Percentiles rank a stretch among this genome's conserved stretches.
phyloP scores from a whole-genome alignment of 2,113 vertebrate genomes.

The Ictalurus punctatus region DNA sequence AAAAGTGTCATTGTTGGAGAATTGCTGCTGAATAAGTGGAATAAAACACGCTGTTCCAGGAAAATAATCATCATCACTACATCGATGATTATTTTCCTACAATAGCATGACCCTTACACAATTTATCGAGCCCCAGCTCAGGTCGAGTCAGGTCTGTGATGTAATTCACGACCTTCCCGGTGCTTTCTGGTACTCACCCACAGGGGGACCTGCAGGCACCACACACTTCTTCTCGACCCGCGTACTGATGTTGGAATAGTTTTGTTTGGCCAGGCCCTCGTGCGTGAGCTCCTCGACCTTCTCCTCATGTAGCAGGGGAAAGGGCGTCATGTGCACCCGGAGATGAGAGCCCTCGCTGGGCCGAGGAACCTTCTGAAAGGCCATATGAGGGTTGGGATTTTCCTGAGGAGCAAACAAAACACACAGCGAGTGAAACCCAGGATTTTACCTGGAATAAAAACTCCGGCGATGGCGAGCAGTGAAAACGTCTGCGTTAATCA shows the following conservation, averaged over 20 bases:
- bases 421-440: not conserved
- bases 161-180: not conserved
- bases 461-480: not conserved
- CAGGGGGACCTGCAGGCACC: slow-evolving; percentile 91
- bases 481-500: not conserved
- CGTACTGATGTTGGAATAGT: slow-evolving; percentile 65
- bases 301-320: slow-evolving; percentile 82
- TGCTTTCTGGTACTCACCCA: slow-evolving; percentile 80
- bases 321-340: slow-evolving; percentile 91
- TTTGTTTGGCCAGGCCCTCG: slow-evolving; percentile 81
- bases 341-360: slow-evolving; percentile 97
- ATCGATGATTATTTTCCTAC: not conserved
- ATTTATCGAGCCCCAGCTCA: not conserved
- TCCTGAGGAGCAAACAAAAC: slow-evolving; percentile 73
- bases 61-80: not conserved
- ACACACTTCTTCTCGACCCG: slow-evolving; percentile 89
- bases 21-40: not conserved
- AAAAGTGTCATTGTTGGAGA: too few species aligned
- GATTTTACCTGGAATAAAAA: not conserved
- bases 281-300: slow-evolving; percentile 83
- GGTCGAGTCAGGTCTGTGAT: not conserved
- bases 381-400: slow-evolving; percentile 97
- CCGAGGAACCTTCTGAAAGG: slow-evolving; percentile 95
- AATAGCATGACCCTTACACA: not conserved
- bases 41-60: not conserved